Evolutionary conservation across 2,888 invertebrate genomes (phyloP), one percentile per base, ranked within the genome.

Genomic region (Yponomeuta malinellus): DNA sequence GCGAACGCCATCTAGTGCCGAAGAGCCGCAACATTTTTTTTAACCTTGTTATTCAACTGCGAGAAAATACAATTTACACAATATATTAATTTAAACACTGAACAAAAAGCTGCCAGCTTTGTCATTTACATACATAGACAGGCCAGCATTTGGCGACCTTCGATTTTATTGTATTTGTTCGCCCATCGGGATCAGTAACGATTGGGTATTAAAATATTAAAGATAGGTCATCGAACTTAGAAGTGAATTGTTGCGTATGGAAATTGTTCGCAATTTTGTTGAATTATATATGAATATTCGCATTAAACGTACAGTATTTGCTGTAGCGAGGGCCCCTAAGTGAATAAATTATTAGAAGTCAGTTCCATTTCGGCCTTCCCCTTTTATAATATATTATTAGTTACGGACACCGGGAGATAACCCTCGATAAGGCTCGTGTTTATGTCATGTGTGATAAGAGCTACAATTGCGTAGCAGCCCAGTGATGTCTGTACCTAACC

Each of bases 51-150:
- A 15, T 15, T 15, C 52, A 15, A 59, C 15, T 59, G 52, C 15
- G 43, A 23, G 33, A 65, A 12, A 65, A 65, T 31, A 65, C 65
- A 37, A 71, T 37, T 69, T 48, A 69, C 52, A 4, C 52, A 59
- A 59, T 59, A 59, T 59, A 59, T 59, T 15, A 31, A 48, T 12
- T 69, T 68, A 68, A 48, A 31, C 65, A 33, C 33, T 10, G 65
- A 12, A 31, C n/a, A 65, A 65, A 89, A 78, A 74, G 74, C 74
- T 83, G 90, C 89, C 89, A 90, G 84, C 83, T 84, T 82, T 81
- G 65, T 65, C 65, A 65, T 65, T 65, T 65, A 65, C 65, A 65
- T 65, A 65, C 65, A 10, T 65, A 65, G n/a, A 10, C 31, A 23
- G 33, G 29, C 65, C 65, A 31, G 3, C 10, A 31, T 33, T n/a